These are phyloP conservation scores for Sinonovacula constricta DNA, from an alignment of 1,140 invertebrate genomes.

Conservation along the genomic window DNA sequence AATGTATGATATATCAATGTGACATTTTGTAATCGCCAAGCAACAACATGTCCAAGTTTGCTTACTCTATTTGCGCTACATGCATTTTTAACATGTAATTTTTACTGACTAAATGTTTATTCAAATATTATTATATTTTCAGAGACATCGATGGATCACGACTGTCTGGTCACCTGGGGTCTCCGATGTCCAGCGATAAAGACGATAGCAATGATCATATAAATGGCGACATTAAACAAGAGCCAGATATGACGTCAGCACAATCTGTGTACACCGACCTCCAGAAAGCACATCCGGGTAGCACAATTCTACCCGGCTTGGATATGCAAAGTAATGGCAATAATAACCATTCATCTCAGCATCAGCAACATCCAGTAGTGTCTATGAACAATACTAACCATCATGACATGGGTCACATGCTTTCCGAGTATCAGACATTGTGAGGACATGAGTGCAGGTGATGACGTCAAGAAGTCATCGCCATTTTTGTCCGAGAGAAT, in stretches of 20 bases:
- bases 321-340: conserved; percentile 46
- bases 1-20: too few species aligned
- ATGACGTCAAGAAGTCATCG: not conserved
- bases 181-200: conserved; percentile 42
- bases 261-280: conserved; percentile 47
- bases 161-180: conserved; percentile 1
- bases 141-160: not conserved
- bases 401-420: conserved; percentile 51
- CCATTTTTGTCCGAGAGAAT: too few species aligned
- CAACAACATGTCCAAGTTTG: too few species aligned
- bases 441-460: conserved; percentile 17
- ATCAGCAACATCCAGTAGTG: conserved; percentile 42
- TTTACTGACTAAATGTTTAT: too few species aligned
- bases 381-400: conserved; percentile 51
- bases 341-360: conserved; percentile 41
- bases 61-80: too few species aligned
- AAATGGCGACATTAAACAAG: conserved; percentile 49
- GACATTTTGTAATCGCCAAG: too few species aligned
- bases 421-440: conserved; percentile 50
- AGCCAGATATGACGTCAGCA: conserved; percentile 24
- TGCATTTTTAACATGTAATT: too few species aligned
- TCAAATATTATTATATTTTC: too few species aligned
- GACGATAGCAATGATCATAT: conserved; percentile 41
- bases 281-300: conserved; percentile 44
- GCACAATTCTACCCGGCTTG: conserved; percentile 31